phyloP scores from a whole-genome alignment of 1,140 invertebrate genomes.

The Telenomus remus region DNA sequence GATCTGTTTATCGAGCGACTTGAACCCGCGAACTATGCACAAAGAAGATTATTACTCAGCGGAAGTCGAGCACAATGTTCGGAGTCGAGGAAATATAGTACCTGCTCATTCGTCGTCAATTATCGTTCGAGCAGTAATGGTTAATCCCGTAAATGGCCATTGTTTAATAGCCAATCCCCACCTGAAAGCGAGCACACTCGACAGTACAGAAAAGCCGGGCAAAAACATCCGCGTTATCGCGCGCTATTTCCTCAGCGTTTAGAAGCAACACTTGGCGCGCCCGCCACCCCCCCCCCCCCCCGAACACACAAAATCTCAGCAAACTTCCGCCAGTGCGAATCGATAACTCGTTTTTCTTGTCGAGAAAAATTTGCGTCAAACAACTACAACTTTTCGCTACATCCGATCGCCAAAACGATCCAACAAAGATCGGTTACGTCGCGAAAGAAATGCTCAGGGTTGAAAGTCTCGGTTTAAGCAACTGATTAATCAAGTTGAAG shows the following conservation, averaged over 20 bases:
- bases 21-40: slow-evolving; percentile 15
- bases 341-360: slow-evolving; percentile 28
- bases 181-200: slow-evolving; percentile 7
- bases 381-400: not conserved
- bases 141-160: slow-evolving; percentile 52
- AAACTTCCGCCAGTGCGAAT: slow-evolving; percentile 19
- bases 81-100: slow-evolving; percentile 26
- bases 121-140: slow-evolving; percentile 40
- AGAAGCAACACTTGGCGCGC: slow-evolving; percentile 34
- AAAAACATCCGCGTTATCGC: slow-evolving; percentile 44
- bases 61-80: slow-evolving; percentile 45
- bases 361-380: not conserved
- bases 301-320: slow-evolving; percentile 28
- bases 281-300: slow-evolving; percentile 19
- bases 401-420: no score
- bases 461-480: no score
- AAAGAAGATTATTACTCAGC: slow-evolving; percentile 38
- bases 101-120: slow-evolving; percentile 43
- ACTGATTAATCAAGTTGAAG: no score
- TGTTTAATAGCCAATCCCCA: slow-evolving; percentile 39
- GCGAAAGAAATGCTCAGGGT: not conserved
- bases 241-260: slow-evolving; percentile 27
- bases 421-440: no score
- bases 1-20: slow-evolving; percentile 33
- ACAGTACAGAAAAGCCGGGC: slow-evolving; percentile 28